Evolutionary conservation across 2,888 invertebrate species (phyloP), one percentile per base, ranked within the genome.

Genomic region (Andrena fulva): DNA sequence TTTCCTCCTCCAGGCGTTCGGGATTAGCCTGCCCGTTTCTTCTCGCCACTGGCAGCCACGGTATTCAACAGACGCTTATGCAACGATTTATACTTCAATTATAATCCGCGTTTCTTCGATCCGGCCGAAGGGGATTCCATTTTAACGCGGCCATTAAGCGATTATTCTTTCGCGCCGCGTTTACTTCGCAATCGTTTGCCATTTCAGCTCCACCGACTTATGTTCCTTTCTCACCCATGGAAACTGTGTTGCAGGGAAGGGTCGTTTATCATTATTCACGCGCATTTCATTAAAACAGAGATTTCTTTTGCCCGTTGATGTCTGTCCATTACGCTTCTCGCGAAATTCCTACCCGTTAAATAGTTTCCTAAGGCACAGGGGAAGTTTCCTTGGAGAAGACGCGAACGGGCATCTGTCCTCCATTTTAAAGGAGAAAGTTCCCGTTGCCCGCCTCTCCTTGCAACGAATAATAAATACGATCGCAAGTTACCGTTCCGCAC

Each of bases 61-160:
- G 50, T 78, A 76, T 77, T 60, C 60, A 76, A 31, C 56, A 10
- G 63, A 75, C 56, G 42, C 64, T 64, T 33, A 24, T 8, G 69
- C 16, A 79, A 84, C 42, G 73, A 75, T 75, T 82, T 69, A 63
- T 24, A 68, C 56, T 72, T 78, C 78, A 74, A 82, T 78, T 75
- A 67, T 50, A 24, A 48, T n/a, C 10, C 68, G 42, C 5, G 50
- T 33, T 20, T 42, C 50, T 60, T 63, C 52, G n/a, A 24, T 20
- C 12, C 48, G 10, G 8, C n/a, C 16, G 27, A 27, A 24, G 5
- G 24, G 12, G 27, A 63, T 52, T 75, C 59, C 20, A 27, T 60
- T 71, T 63, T 72, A 80, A 75, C 68, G 52, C 50, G 63, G 50
- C 63, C 75, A 71, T 80, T 74, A 71, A 69, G 52, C 33, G 72